Conservation (phyloP, 1,140 invertebrate genomes). For the Frieseomelitta varia region DNA sequence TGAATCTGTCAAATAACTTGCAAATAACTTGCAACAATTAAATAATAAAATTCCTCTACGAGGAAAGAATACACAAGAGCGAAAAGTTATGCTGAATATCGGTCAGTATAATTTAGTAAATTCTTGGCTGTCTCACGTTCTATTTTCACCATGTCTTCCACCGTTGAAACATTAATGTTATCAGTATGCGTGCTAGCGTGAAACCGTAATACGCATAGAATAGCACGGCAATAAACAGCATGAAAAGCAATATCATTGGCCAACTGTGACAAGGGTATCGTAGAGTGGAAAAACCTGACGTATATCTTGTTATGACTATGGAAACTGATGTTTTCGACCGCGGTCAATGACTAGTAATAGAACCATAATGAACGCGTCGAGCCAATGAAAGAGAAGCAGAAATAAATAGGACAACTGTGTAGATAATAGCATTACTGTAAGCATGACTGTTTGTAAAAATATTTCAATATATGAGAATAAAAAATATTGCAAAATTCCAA, state of each 20-base stretch:
- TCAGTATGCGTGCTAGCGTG: conserved; percentile 34
- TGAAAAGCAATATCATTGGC: neutral
- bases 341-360: conserved; percentile 14
- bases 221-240: neutral
- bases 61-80: too few species aligned
- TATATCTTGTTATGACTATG: conserved; percentile 40
- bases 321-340: conserved; percentile 33
- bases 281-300: conserved; percentile 24
- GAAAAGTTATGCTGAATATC: neutral
- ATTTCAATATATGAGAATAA: too few species aligned
- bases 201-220: conserved; percentile 8
- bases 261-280: conserved; percentile 24
- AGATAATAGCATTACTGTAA: too few species aligned
- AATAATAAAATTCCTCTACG: too few species aligned
- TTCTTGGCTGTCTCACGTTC: conserved; percentile 46
- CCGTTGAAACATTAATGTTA: conserved; percentile 30
- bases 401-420: too few species aligned
- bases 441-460: too few species aligned
- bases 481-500: too few species aligned
- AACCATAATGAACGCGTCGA: neutral
- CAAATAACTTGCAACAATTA: too few species aligned
- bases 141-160: conserved; percentile 26
- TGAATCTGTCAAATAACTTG: too few species aligned
- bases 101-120: neutral
- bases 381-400: too few species aligned